These are phyloP conservation scores for Euura saliciscinereae DNA, from an alignment of 1,140 invertebrate genomes.

Conservation along the genomic window DNA sequence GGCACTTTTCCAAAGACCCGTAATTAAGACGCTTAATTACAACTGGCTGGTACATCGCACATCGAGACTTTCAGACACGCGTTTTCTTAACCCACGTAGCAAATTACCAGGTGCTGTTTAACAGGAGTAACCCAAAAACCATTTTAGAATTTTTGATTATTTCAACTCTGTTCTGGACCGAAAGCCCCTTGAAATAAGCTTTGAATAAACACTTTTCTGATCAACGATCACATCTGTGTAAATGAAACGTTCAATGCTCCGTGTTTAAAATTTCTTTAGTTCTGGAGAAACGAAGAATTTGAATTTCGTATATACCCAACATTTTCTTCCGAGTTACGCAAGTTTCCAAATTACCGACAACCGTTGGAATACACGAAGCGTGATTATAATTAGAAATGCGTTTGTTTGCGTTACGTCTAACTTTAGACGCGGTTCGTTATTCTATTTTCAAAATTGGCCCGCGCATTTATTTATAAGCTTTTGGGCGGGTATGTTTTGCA, in stretches of 20 bases:
- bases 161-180: no score
- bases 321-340: not conserved
- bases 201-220: no score
- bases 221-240: no score
- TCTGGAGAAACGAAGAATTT: no score
- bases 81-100: not conserved
- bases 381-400: not conserved
- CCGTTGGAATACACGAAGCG: not conserved
- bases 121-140: not conserved
- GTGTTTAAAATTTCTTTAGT: no score
- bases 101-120: conserved; percentile 4
- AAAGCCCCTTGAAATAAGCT: no score
- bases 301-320: no score
- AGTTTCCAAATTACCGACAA: not conserved
- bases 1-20: not conserved
- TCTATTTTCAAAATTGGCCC: conserved; percentile 1
- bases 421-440: not conserved
- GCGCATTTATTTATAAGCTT: not conserved
- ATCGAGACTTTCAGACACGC: not conserved
- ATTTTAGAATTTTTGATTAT: no score
- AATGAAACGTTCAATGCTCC: no score
- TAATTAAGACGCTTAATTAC: conserved; percentile 5
- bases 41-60: not conserved
- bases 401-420: conserved; percentile 4
- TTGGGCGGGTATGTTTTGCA: not conserved